Percentiles rank a stretch among this genome's conserved stretches.
Conservation (phyloP, 2,797 vertebrate species). For the Tiaroga cobitis region DNA sequence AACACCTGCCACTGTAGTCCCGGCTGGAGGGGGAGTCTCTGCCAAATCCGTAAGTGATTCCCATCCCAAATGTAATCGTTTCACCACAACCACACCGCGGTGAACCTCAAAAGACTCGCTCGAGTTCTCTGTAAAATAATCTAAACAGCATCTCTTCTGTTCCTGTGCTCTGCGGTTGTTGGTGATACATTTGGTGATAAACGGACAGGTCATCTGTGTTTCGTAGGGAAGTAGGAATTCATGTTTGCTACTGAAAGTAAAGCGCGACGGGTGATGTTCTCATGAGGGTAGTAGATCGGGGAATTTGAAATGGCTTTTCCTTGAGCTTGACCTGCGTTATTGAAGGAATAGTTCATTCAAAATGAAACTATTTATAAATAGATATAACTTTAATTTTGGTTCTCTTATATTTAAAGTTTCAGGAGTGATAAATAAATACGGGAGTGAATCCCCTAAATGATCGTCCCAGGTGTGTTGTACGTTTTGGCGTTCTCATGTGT, state of each 20-base stretch:
- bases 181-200: background rate
- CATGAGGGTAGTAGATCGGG: background rate
- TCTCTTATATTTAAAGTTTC: background rate
- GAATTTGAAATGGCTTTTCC: constrained; percentile 24
- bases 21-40: constrained; percentile 74
- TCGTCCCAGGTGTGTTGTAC: too few species aligned
- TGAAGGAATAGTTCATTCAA: background rate
- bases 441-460: too few species aligned
- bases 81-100: background rate
- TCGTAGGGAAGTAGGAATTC: background rate
- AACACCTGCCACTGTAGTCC: constrained; percentile 71
- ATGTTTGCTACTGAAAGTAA: background rate
- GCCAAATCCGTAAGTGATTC: constrained; percentile 77
- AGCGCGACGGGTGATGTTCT: background rate
- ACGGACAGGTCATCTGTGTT: background rate
- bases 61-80: background rate
- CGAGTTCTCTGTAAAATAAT: background rate
- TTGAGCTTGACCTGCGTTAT: background rate
- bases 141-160: constrained; percentile 19
- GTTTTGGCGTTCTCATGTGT: too few species aligned
- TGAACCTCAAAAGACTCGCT: background rate
- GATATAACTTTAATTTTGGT: background rate
- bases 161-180: background rate
- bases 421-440: too few species aligned
- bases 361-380: background rate